Evolutionary conservation across 2,888 invertebrate species (phyloP), one percentile per base, ranked within the genome.

Genomic region (Oscheius myriophilus): DNA sequence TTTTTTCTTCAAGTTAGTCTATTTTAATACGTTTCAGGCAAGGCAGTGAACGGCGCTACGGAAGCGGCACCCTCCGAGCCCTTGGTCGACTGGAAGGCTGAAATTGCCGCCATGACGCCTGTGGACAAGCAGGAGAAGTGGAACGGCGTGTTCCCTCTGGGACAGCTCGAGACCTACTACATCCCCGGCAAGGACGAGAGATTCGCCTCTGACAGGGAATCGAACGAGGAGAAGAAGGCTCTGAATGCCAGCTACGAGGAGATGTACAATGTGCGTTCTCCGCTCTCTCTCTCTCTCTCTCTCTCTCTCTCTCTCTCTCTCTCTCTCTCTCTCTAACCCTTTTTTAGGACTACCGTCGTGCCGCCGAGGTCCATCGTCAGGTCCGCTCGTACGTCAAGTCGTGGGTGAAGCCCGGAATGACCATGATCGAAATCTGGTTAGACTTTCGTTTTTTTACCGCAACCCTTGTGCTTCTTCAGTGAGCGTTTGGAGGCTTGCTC

Each of bases 351-450:
- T 80, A 78, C 26, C 91, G 98, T 70, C 92, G 93, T 81, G 97
- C 97, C 23, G 97, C 98, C 12, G 98, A 99, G 87, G 96, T 95
- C 53, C 98, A 98, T 88, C 91, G 98, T 89, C 95, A 95, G 91
- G 96, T 95, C 16, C 90, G 96, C 62, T 91, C 93, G 86, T 92
- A 95, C 86, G 96, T 98, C 87, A 92, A 92, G 86, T 91, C 92
- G 67, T 95, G 92, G 91, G 93, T 98, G 52, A 95, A 96, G 88
- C 96, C 98, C 0, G 98, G 97, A 66, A 96, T 97, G 95, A 93
- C 93, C 0, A 97, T 99, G 96, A 95, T 96, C 83, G 91, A 97
- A 88, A 97, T 98, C 80, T 96, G 96, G 89, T 89, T 79, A 21
- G 46, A 6, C n/a, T 65, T 76, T 71, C 39, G 2, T 45, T 14